Percentiles rank a stretch among this genome's conserved stretches.
Conservation (phyloP, 2,797 vertebrate species). For the Lutra lutra region DNA sequence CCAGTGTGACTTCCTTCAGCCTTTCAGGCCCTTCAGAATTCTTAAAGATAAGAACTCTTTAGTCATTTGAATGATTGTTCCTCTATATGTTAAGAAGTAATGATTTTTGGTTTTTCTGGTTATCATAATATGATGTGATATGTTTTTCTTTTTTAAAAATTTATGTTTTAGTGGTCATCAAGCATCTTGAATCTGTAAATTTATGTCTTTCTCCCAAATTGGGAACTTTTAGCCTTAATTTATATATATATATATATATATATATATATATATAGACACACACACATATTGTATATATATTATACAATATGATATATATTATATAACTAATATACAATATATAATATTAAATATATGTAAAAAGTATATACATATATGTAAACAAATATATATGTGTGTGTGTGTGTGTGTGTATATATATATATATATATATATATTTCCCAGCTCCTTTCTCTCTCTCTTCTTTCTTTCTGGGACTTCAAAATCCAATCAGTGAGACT, state of each 20-base stretch:
- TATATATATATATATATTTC: neutral
- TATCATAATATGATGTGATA: neutral
- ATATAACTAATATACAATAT: no score
- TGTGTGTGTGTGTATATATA: no score
- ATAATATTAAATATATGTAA: no score
- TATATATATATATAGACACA: no score
- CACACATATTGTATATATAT: no score
- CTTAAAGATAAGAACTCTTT: neutral
- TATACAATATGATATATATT: no score
- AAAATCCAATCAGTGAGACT: neutral
- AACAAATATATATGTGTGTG: no score
- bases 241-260: neutral
- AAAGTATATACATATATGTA: no score
- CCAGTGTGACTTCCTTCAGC: neutral
- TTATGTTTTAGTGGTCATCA: neutral
- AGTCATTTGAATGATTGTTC: neutral
- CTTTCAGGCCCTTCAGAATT: neutral
- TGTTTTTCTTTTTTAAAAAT: neutral
- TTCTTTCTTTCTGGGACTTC: neutral
- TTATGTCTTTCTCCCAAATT: neutral
- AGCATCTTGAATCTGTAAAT: neutral
- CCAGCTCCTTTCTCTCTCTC: neutral
- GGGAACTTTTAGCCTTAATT: no score
- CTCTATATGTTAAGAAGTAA: neutral
- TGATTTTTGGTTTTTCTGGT: neutral